Evolutionary conservation across 2,113 vertebrate genomes (phyloP).

Genomic region (Catharus minimus): DNA sequence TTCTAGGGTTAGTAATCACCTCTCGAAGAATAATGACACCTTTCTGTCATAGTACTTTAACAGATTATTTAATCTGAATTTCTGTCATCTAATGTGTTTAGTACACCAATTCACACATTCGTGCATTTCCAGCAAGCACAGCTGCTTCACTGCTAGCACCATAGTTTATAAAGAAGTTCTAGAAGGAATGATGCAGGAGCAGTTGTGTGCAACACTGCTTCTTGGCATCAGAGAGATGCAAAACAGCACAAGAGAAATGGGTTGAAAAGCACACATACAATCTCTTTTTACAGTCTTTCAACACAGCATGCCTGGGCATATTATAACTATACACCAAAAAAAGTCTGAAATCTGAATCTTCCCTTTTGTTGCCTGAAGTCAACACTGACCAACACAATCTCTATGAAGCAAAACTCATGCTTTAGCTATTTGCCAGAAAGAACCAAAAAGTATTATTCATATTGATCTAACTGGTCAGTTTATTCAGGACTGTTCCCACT

Average conservation of each 20-base stretch:
- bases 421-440: background rate
- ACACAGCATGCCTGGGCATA: background rate
- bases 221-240: background rate
- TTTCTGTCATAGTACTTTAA: background rate
- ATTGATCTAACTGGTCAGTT: background rate
- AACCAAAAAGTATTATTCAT: background rate
- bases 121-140: background rate
- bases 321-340: background rate
- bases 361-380: background rate
- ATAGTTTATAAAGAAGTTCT: background rate
- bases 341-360: background rate
- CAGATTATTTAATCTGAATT: background rate
- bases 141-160: background rate
- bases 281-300: conserved; percentile 23
- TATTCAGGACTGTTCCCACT: background rate
- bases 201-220: background rate
- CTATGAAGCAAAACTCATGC: background rate
- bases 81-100: background rate
- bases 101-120: background rate
- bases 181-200: background rate
- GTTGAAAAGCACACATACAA: background rate
- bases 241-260: conserved; percentile 7
- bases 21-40: background rate
- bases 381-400: background rate
- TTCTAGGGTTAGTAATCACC: background rate